Conservation (phyloP, 2,888 invertebrate species). For the Blastobasis adustella region DNA sequence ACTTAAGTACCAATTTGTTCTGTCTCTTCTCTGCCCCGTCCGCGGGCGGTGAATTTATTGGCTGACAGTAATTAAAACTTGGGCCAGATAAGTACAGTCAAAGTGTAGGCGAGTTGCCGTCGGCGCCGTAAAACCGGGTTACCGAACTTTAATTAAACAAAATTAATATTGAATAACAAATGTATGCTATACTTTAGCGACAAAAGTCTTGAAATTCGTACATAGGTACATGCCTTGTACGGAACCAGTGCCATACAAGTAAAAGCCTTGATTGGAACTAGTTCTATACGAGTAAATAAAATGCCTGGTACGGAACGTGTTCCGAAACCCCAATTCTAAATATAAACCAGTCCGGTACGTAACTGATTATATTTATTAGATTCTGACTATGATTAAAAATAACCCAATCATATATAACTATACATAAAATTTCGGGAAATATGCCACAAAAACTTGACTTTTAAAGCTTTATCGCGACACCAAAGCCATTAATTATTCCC, state of each 20-base stretch:
- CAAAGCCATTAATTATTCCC: not conserved
- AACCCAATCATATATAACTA: no score
- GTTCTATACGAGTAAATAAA: no score
- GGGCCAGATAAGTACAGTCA: slow-evolving; percentile 20
- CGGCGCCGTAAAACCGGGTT: slow-evolving; percentile 11
- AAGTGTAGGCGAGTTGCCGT: slow-evolving; percentile 15
- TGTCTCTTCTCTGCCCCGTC: slow-evolving; percentile 22
- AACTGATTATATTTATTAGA: no score
- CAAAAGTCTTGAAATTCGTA: no score
- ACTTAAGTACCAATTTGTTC: slow-evolving; percentile 25
- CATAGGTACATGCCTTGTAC: not conserved
- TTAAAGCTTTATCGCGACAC: not conserved
- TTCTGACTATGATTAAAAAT: no score
- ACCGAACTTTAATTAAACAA: not conserved
- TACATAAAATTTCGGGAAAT: not conserved
- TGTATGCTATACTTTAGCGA: no score
- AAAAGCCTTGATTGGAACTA: no score
- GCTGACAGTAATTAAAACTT: slow-evolving; percentile 38
- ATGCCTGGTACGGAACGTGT: not conserved
- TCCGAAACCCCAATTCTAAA: not conserved
- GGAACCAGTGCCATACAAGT: no score
- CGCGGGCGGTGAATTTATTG: slow-evolving; percentile 31
- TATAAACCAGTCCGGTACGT: not conserved
- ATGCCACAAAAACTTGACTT: not conserved
- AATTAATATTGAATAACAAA: no score